Conservation (phyloP, 2,888 invertebrate species). For the Acrocyrtus sp. region DNA sequence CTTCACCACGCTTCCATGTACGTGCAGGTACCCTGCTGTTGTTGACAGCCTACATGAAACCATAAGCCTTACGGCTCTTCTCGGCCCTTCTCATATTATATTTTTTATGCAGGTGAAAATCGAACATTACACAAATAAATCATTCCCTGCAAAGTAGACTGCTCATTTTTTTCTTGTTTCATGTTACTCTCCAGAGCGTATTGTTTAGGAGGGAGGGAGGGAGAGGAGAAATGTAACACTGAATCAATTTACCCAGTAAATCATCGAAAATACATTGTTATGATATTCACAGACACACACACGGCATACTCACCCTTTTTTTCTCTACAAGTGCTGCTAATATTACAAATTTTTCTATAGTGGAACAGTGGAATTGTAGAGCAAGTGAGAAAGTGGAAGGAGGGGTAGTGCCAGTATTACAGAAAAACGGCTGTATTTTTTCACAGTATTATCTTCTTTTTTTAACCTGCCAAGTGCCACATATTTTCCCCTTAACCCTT, state of each 20-base stretch:
- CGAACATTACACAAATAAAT: slow-evolving; percentile 34
- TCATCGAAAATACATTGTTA: slow-evolving; percentile 22
- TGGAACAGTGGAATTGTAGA: background rate
- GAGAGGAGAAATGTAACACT: slow-evolving; percentile 18
- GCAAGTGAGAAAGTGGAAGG: background rate
- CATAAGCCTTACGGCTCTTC: background rate
- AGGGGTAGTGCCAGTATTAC: background rate
- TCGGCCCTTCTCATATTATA: background rate
- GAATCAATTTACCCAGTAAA: slow-evolving; percentile 50
- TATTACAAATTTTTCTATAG: no score
- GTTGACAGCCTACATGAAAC: slow-evolving; percentile 5
- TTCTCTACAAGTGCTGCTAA: background rate
- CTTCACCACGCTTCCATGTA: background rate
- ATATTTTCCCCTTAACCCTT: slow-evolving; percentile 40
- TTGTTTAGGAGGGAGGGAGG: background rate
- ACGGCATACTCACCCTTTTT: background rate
- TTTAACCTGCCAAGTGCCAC: slow-evolving; percentile 55
- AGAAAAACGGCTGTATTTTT: slow-evolving; percentile 29
- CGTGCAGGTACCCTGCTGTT: slow-evolving; percentile 21
- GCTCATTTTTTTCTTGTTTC: slow-evolving; percentile 39
- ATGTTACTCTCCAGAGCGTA: slow-evolving; percentile 5
- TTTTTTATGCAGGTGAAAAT: slow-evolving; percentile 51
- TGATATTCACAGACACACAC: slow-evolving; percentile 17
- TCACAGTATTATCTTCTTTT: slow-evolving; percentile 47
- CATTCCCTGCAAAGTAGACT: slow-evolving; percentile 20